phyloP scores from a whole-genome alignment of 2,888 invertebrate genomes.

The Sinodicranocentrus sp. region DNA sequence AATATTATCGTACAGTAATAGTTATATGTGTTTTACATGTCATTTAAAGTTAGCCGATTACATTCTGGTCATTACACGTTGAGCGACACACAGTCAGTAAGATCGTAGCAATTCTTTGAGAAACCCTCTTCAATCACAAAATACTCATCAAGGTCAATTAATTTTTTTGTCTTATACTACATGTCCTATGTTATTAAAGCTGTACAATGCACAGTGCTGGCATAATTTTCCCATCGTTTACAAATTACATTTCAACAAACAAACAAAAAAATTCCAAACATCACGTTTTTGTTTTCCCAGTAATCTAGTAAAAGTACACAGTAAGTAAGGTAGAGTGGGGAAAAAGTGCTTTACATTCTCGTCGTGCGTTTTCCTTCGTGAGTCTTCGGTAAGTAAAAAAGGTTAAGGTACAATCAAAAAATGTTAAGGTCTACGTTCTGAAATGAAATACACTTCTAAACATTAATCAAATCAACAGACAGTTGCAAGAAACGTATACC shows the following conservation, averaged over 20 bases:
- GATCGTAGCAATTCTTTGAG: not conserved
- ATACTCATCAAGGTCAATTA: not conserved
- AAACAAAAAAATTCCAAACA: no score
- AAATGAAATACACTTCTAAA: constrained; percentile 26
- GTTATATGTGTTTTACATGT: no score
- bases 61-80: constrained; percentile 12
- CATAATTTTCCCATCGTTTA: not conserved
- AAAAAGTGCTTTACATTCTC: constrained; percentile 25
- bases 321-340: not conserved
- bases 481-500: constrained; percentile 50
- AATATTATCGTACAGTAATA: not conserved
- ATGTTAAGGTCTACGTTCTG: constrained; percentile 12
- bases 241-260: not conserved
- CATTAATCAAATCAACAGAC: constrained; percentile 49
- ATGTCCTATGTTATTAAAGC: not conserved
- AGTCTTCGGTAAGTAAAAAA: not conserved
- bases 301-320: constrained; percentile 9
- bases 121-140: not conserved
- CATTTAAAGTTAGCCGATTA: no score
- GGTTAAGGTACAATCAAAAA: not conserved
- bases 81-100: constrained; percentile 49
- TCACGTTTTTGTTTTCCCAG: not conserved
- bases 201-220: no score
- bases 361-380: constrained; percentile 5
- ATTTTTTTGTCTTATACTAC: constrained; percentile 2